Evolutionary conservation across 2,888 invertebrate genomes (phyloP), one percentile per base, ranked within the genome.

Genomic region (Liposcelis brunnea): DNA sequence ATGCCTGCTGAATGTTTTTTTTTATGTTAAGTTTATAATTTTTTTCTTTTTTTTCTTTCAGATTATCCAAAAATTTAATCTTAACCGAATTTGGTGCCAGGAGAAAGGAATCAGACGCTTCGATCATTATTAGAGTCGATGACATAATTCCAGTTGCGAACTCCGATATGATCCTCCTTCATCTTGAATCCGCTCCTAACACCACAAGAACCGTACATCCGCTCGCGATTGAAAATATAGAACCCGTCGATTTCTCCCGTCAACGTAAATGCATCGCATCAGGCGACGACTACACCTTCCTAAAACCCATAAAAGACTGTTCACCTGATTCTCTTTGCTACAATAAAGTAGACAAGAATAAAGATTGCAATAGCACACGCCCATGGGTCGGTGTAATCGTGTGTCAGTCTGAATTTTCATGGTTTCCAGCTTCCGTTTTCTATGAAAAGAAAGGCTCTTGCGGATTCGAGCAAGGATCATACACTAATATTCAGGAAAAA

Each of bases 401-500:
- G 34, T 85, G 84, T 54, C 72, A 74, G 36, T 68, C 72, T 8
- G 64, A 66, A 5, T 59, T 59, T 8, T 79, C 77, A 15, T 84
- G 83, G 82, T 78, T 75, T 58, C 80, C 82, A 0, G 70, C 74
- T 3, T 79, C 80, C 1, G 66, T 77, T 7, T 83, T 75, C 54
- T 63, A 68, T 11, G 74, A 74, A 46, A 64, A 67, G 35, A 63
- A 67, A 38, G 59, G 57, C 6, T 47, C 64, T 45, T 77, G 77
- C 53, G 71, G 69, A 3, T 64, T 74, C 40, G 56, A 58, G 33
- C 58, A 60, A 5, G 64, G 66, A 45, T 57, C 63, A 26, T 68
- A 70, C 16, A 68, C 68, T 11, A 70, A 70, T 47, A 66, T 79
- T 42, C 69, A 69, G 49, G 66, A 67, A 26, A 26, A 26, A 26